Base-by-base conservation (phyloP, 2,888 invertebrate genomes). In the Oasisia sp. region DNA sequence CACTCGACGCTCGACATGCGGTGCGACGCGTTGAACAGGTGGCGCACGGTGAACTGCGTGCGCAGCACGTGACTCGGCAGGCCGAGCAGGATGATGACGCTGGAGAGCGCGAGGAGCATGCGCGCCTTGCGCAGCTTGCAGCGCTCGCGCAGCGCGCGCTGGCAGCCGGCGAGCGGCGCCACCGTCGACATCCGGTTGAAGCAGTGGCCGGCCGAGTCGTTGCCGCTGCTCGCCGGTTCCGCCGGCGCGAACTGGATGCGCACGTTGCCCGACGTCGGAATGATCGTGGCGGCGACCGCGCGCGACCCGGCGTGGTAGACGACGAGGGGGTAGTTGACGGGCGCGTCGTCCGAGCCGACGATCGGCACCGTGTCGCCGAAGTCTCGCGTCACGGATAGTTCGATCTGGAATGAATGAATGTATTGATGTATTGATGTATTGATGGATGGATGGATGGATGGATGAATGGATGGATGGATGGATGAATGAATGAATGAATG, bases 51-150 rank as follows among this genome's bases (percentile, higher is more conserved):
- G 56, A 89, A 56, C 32, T 89, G 92, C 11, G 93, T 92, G n/a
- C 95, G 93, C 56, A 95, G 94, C 12, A 94, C 95, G 93, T 96
- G 95, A 92, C 95, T 95, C 14, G 95, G 95, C 32, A 95, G 93
- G 91, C 95, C 95, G 9, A 95, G 94, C 19, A 95, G 93, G 8
- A 95, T 93, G 93, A 95, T 95, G 11, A 95, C 94, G 27, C 94
- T 95, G 27, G 95, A 95, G 32, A 95, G 94, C 38, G 95, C 94
- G 32, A 95, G 94, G 91, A 95, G 93, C 94, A 95, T 95, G 32
- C 93, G 92, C 7, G 93, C 93, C 9, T 93, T 93, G 19, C 93
- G 91, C 89, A 92, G 92, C 91, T 93, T 92, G 44, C 92, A 89
- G 27, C 92, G 92, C 32, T 32, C 50, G 19, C 91, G 50, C 58